phyloP scores from a whole-genome alignment of 1,140 invertebrate species.

The Rhopalosiphum maidis region DNA sequence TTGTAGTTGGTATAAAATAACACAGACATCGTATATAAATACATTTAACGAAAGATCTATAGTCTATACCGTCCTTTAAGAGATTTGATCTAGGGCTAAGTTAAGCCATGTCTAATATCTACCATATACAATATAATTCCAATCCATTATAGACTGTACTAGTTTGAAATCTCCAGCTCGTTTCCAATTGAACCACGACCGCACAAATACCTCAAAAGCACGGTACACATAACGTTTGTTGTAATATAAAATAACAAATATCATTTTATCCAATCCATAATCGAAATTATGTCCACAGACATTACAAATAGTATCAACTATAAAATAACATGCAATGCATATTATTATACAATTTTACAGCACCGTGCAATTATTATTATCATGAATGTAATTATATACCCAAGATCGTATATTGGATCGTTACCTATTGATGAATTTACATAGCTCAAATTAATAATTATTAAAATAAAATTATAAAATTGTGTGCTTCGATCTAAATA shows the following conservation, averaged over 20 bases:
- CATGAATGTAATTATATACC: too few relatives aligned
- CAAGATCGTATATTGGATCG: not conserved
- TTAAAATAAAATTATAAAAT: too few relatives aligned
- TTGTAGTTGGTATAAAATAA: not conserved
- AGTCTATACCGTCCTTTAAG: not conserved
- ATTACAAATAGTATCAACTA: not conserved
- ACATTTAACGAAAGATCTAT: not conserved
- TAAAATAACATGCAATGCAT: not conserved
- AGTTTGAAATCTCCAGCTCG: not conserved
- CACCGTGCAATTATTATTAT: not conserved
- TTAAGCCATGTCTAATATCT: not conserved
- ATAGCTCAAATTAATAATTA: too few relatives aligned
- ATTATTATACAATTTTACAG: not conserved
- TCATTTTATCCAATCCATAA: not conserved
- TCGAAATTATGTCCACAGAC: not conserved
- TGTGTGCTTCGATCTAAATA: too few relatives aligned
- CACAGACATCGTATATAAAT: not conserved
- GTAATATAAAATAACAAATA: not conserved
- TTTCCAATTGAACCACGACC: not conserved
- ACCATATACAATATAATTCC: not conserved
- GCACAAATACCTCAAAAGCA: not conserved
- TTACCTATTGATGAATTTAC: not conserved
- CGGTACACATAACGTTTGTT: not conserved
- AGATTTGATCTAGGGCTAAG: not conserved
- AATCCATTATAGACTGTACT: not conserved